Evolutionary conservation across 1,140 invertebrate genomes (phyloP).

Genomic region (Sitophilus oryzae): DNA sequence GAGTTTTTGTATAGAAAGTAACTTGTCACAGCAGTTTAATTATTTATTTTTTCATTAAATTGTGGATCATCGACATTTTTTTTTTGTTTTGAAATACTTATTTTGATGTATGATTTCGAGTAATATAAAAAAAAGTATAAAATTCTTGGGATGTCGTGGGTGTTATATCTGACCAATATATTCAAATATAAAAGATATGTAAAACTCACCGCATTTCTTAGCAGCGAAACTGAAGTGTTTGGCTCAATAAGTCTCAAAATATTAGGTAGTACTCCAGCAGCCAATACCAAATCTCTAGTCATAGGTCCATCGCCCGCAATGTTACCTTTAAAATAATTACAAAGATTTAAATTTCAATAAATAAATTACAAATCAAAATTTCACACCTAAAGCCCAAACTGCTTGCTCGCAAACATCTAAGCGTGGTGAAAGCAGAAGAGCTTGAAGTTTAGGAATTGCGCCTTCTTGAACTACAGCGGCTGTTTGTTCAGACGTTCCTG

Average conservation of each 20-base stretch:
- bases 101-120: no score
- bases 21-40: no score
- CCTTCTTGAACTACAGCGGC: constrained; percentile 77
- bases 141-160: no score
- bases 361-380: neutral
- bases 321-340: constrained; percentile 49
- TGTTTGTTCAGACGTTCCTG: constrained; percentile 87
- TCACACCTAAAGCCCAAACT: constrained; percentile 86
- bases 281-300: constrained; percentile 70
- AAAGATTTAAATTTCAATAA: neutral
- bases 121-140: no score
- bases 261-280: constrained; percentile 55
- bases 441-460: constrained; percentile 80
- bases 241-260: constrained; percentile 62
- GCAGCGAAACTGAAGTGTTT: constrained; percentile 47
- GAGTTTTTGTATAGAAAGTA: no score
- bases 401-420: constrained; percentile 88
- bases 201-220: constrained; percentile 30
- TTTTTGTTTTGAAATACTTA: no score
- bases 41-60: no score
- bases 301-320: constrained; percentile 86
- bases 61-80: no score
- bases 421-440: constrained; percentile 66
- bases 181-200: no score
- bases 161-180: no score